These are phyloP conservation scores for Hydropotes inermis DNA, from an alignment of 2,113 vertebrate species.

Conservation along the genomic window DNA sequence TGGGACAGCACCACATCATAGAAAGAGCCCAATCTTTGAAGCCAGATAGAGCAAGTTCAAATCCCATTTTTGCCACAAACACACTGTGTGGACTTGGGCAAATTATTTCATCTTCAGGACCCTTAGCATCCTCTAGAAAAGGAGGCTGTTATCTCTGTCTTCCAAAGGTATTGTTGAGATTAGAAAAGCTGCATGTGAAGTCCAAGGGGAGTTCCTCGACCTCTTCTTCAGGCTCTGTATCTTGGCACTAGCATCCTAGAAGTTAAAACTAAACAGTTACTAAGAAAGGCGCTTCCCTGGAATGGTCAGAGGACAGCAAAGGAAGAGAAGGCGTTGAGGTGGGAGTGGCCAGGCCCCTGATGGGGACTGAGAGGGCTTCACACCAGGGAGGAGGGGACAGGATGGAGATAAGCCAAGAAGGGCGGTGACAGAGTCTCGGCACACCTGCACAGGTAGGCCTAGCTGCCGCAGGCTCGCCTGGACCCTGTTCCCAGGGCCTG, in stretches of 20 bases:
- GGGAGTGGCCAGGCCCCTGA: no score
- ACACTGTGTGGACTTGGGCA: background rate
- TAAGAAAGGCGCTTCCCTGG: background rate
- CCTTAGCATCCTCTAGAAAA: background rate
- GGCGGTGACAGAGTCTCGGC: background rate
- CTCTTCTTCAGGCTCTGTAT: background rate
- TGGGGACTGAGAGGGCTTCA: background rate
- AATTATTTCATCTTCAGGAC: background rate
- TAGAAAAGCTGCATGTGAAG: background rate
- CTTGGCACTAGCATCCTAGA: background rate
- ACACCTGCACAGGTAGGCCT: fast-evolving
- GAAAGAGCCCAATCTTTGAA: background rate
- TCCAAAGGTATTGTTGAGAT: background rate
- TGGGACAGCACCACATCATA: fast-evolving
- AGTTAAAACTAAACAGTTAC: background rate
- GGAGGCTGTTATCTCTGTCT: background rate
- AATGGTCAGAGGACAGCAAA: background rate
- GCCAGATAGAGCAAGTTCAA: background rate
- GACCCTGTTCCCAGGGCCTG: background rate
- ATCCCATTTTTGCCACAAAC: background rate
- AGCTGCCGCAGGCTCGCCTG: background rate
- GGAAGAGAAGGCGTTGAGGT: background rate
- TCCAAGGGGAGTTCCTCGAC: background rate
- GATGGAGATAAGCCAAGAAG: background rate
- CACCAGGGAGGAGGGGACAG: background rate